A percentile compares a stretch with the other conserved stretches of the same genome.
These are phyloP conservation scores for Phalanger gymnotis DNA, from an alignment of 2,797 vertebrate genomes.

Conservation along the genomic window DNA sequence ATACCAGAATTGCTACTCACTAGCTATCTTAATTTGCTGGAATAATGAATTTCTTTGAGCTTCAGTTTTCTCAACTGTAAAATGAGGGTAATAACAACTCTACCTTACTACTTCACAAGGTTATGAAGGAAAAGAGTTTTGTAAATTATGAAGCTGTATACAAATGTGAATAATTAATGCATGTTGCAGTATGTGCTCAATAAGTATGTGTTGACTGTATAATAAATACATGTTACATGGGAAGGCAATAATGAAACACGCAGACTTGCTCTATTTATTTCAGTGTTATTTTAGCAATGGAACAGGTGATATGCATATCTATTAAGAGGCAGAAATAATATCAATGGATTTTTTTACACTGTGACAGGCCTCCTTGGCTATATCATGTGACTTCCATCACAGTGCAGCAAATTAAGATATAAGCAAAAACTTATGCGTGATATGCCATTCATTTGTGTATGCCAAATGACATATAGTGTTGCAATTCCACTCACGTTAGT, in stretches of 20 bases:
- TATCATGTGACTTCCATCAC: conserved; percentile 14
- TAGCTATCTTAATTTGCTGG: not conserved
- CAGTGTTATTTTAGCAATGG: not conserved
- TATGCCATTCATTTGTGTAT: conserved; percentile 41
- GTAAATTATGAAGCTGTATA: not conserved
- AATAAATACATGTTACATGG: not conserved
- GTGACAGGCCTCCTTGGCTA: not conserved
- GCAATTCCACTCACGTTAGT: conserved; percentile 53
- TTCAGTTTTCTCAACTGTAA: not conserved
- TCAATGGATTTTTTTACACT: not conserved
- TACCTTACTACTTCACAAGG: not conserved
- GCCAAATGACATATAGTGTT: conserved; percentile 34
- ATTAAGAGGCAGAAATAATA: not conserved
- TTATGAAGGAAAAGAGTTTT: not conserved
- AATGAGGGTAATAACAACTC: not conserved
- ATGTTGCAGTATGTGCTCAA: not conserved
- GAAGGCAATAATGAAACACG: not conserved
- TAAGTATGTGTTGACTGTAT: not conserved
- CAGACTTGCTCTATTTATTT: not conserved
- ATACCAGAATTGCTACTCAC: not conserved
- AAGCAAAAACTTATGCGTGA: conserved; percentile 16
- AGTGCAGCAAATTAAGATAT: conserved; percentile 54
- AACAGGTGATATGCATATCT: not conserved
- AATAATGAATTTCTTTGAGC: not conserved
- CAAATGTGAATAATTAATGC: not conserved